Evolutionary conservation across 2,888 invertebrate species (phyloP).

Genomic region (Frankliniella fusca): DNA sequence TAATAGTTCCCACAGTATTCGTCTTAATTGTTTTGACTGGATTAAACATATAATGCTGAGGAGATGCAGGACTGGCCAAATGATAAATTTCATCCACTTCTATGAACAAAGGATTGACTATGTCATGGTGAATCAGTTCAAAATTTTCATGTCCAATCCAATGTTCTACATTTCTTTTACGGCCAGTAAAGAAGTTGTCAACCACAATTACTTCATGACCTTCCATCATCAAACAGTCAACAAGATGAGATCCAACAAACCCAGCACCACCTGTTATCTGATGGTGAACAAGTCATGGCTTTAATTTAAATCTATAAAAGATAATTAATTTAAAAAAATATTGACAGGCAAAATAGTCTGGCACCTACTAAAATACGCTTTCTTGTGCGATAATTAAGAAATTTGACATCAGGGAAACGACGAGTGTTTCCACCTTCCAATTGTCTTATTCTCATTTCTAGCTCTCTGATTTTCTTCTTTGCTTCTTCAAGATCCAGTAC

Average conservation of each 20-base stretch:
- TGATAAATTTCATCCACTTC: conserved; percentile 99
- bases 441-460: conserved; percentile 68
- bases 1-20: conserved; percentile 93
- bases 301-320: not conserved
- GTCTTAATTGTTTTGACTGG: conserved; percentile 99
- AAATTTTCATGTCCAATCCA: conserved; percentile 99
- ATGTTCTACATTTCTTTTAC: conserved; percentile 94
- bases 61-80: conserved; percentile 96
- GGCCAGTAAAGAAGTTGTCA: conserved; percentile 97
- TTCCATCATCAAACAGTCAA: conserved; percentile 89
- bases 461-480: conserved; percentile 55
- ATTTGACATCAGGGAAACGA: conserved; percentile 85
- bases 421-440: conserved; percentile 66
- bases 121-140: conserved; percentile 97
- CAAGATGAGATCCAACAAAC: conserved; percentile 98
- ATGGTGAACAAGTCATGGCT: not conserved
- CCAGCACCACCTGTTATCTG: conserved; percentile 94
- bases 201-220: conserved; percentile 96
- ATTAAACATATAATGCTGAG: conserved; percentile 99
- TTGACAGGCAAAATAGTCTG: not conserved
- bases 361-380: conserved; percentile 79
- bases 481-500: conserved; percentile 37
- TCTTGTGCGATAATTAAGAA: conserved; percentile 84
- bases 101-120: conserved; percentile 93
- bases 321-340: conserved; percentile 2